Evolutionary conservation across 2,797 vertebrate genomes (phyloP), one percentile per base, ranked within the genome.

Genomic region (Diplodus sargus): DNA sequence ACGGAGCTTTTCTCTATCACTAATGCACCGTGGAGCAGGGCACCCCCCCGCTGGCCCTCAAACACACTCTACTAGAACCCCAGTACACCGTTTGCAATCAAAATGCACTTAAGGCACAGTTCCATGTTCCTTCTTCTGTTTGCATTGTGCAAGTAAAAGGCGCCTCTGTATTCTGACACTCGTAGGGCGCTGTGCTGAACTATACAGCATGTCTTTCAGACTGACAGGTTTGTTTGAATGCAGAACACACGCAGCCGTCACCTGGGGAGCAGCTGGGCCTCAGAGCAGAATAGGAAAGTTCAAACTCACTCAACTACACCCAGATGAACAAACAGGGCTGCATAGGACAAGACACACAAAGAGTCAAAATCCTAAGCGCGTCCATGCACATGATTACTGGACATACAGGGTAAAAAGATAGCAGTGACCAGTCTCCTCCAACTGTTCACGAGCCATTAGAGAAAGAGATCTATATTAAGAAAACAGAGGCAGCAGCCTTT

Each of bases 171-270:
- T 89, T 91, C 82, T 90, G 89, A 91, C 83, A 86, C 85, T 66
- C 73, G 79, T 79, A 78, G 74, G 60, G 67, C 17, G 10, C 80
- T 63, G 77, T 59, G 86, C 65, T 87, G 82, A 89, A 87, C 83
- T 74, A 85, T 89, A 92, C 78, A 78, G 48, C 45, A 7, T 84
- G 88, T 92, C 89, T 90, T 59, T 74, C 51, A 68, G 83, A 90
- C 86, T 92, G 91, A 93, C 89, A 88, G 82, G 42, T 79, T 79
- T 89, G 82, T 92, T 93, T 90, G 88, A 87, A 93, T 93, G 86
- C 91, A 91, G 85, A 90, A 87, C 93, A 90, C 90, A 87, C 82
- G 81, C 74, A 67, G 65, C 63, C 75, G 4, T 90, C 91, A 88
- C 88, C 84, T 86, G 83, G 87, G 85, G 87, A 92, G 85, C 77